Conservation (phyloP, 2,113 vertebrate species). For the Osmerus eperlanus region DNA sequence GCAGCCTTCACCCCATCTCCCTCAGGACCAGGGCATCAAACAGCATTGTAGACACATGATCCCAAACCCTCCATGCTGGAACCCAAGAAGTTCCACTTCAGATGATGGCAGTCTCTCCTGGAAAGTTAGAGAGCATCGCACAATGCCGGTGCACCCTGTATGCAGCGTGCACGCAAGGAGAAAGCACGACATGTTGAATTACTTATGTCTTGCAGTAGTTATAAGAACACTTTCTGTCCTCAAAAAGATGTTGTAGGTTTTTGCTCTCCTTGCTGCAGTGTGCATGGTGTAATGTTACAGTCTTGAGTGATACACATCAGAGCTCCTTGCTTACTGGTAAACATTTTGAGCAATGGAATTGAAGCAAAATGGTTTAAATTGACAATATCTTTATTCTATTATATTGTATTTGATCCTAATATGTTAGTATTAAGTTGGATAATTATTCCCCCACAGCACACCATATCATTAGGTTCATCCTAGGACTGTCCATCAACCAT, state of each 20-base stretch:
- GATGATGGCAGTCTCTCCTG: too few relatives aligned
- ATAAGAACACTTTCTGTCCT: slow-evolving; percentile 17
- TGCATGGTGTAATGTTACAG: background rate
- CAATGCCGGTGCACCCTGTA: too few relatives aligned
- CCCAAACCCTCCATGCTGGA: too few relatives aligned
- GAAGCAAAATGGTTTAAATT: too few relatives aligned
- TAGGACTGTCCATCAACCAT: background rate
- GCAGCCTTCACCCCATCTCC: slow-evolving; percentile 56
- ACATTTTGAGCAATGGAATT: too few relatives aligned
- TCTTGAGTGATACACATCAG: background rate
- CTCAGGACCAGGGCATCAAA: slow-evolving; percentile 56
- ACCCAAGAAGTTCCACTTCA: too few relatives aligned
- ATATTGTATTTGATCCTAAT: background rate
- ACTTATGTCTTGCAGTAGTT: slow-evolving; percentile 52
- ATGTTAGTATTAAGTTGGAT: too few relatives aligned
- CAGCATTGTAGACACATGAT: slow-evolving; percentile 45
- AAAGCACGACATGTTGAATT: slow-evolving; percentile 54
- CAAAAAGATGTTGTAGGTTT: slow-evolving; percentile 41
- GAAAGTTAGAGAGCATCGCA: too few relatives aligned
- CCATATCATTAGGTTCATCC: background rate
- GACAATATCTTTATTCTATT: background rate
- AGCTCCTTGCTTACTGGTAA: background rate
- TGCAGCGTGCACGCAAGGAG: slow-evolving; percentile 57
- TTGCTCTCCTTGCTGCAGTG: background rate
- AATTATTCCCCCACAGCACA: background rate